Conservation (phyloP, 2,797 vertebrate genomes). For the Alfaro cultratus region DNA sequence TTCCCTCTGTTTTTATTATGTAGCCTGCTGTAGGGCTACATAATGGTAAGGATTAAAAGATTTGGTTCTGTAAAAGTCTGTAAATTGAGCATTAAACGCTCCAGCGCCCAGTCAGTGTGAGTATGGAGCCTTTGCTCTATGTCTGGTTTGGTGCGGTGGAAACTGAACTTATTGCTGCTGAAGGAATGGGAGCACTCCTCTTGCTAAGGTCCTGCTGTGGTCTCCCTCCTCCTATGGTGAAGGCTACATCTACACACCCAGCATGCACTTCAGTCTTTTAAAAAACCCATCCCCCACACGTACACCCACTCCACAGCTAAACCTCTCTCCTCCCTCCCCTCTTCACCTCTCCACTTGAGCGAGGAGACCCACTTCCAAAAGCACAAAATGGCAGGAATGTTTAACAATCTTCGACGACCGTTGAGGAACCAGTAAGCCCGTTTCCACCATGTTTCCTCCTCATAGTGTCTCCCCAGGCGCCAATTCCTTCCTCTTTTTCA, state of each 20-base stretch:
- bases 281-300: slow-evolving; percentile 58
- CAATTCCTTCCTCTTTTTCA: slow-evolving; percentile 15
- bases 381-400: slow-evolving; percentile 84
- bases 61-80: neutral
- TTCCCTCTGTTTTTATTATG: neutral
- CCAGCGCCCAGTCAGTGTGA: slow-evolving; percentile 38
- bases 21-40: neutral
- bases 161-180: slow-evolving; percentile 58
- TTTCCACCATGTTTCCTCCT: slow-evolving; percentile 5
- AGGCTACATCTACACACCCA: slow-evolving; percentile 46
- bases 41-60: neutral
- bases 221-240: slow-evolving; percentile 39
- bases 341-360: slow-evolving; percentile 73
- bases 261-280: slow-evolving; percentile 58
- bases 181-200: slow-evolving; percentile 60
- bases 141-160: slow-evolving; percentile 31
- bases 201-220: slow-evolving; percentile 61
- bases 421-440: slow-evolving; percentile 54
- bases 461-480: slow-evolving; percentile 19
- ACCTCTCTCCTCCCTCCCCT: slow-evolving; percentile 54
- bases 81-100: neutral
- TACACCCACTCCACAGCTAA: slow-evolving; percentile 50
- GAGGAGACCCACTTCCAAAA: slow-evolving; percentile 76
- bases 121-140: slow-evolving; percentile 41
- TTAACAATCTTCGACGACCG: slow-evolving; percentile 73